These are phyloP conservation scores for Adelosebastes latens DNA, from an alignment of 2,797 vertebrate genomes.

Conservation along the genomic window DNA sequence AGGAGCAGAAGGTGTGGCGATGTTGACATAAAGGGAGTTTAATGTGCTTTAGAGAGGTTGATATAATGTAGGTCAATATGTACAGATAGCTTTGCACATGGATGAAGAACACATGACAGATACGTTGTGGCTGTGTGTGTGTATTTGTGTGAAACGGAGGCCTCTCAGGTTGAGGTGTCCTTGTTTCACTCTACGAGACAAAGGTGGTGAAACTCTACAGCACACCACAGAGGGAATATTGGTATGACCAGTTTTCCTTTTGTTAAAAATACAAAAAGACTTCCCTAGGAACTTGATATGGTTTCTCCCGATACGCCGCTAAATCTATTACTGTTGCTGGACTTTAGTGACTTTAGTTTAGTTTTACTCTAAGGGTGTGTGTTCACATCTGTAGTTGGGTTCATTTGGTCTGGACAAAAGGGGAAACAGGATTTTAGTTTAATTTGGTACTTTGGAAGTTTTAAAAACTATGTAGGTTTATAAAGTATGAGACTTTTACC, in stretches of 20 bases:
- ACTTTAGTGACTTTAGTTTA: too few relatives aligned
- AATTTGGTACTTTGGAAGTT: neutral
- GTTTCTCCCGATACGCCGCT: neutral
- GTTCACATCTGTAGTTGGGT: too few relatives aligned
- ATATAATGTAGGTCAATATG: conserved; percentile 5
- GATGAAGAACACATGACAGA: neutral
- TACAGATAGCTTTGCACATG: neutral
- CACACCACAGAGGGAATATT: neutral
- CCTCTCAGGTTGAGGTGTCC: conserved; percentile 34
- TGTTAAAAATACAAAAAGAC: neutral
- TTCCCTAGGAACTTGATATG: neutral
- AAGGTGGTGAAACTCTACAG: conserved; percentile 40
- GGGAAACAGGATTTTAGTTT: too few relatives aligned
- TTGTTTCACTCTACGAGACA: conserved; percentile 30
- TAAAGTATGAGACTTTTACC: conserved; percentile 72
- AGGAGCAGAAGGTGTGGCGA: conserved; percentile 18
- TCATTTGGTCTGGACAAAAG: too few relatives aligned
- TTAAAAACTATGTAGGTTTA: neutral
- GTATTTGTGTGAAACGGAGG: conserved; percentile 4
- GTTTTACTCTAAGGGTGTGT: too few relatives aligned
- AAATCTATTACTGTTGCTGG: neutral
- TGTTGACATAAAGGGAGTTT: conserved; percentile 66
- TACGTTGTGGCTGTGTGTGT: neutral
- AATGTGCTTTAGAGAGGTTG: neutral
- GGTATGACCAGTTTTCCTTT: conserved; percentile 4